Base-by-base conservation (phyloP, 1,140 invertebrate genomes). In the Trinorchestia longiramus region DNA sequence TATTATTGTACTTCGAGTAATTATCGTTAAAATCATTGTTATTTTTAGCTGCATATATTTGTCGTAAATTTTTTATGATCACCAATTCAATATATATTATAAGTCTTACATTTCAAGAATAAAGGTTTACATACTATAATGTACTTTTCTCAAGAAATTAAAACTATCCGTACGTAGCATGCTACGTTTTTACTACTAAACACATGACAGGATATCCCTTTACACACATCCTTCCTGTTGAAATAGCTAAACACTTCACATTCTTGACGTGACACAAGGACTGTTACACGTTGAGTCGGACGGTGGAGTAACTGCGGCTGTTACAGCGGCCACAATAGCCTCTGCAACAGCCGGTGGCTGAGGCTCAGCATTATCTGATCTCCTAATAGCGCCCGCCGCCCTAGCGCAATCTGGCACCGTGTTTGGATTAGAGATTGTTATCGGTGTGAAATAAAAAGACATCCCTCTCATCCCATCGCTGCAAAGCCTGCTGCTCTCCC, bases 351-450 rank as follows among this genome's bases (percentile, higher is more conserved):
- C 88, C 88, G 88, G 88, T 90, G 88, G 88, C 88, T 90, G n/a
- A 90, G 88, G n/a, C n/a, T 41, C 43, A 43, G 44, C 40, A 94
- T 94, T 94, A 94, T 94, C 92, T 94, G 92, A 94, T 94, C 92
- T 94, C 44, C 92, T 94, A 94, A 94, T 94, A 94, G 92, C 92
- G 92, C 8, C 36, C 92, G 44, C 44, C 43, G 44, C 92, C 92
- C 92, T 94, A 43, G 43, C 92, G 41, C 92, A 94, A 94, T 94
- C 92, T 94, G 92, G 92, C 92, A 45, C 36, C 92, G 88, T 94
- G 92, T 94, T 94, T 94, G 92, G 92, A 94, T 94, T 94, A 94
- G 92, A 94, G 92, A 94, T 94, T 94, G 92, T 94, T 94, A 94
- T 94, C 92, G 92, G 92, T 43, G 92, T 94, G 92, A 94, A 94